Evolutionary conservation across 1,140 invertebrate genomes (phyloP), one percentile per base, ranked within the genome.

Genomic region (Stenopsyche tienmushanensis): DNA sequence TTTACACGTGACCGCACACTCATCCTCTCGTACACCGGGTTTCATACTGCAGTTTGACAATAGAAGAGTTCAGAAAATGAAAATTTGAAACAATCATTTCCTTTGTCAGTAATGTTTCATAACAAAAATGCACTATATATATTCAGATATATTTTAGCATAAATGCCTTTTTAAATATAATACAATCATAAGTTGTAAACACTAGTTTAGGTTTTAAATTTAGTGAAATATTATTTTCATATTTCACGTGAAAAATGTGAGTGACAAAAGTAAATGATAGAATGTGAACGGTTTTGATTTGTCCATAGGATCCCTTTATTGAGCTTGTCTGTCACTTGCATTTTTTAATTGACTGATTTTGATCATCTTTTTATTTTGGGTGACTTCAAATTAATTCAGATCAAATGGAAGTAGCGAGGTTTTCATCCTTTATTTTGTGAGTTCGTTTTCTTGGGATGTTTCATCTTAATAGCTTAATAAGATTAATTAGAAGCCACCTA

Each of bases 21-120:
- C n/a, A n/a, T n/a, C n/a, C n/a, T n/a, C n/a, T n/a, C n/a, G n/a
- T n/a, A n/a, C n/a, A n/a, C n/a, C n/a, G n/a, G n/a, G n/a, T n/a
- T n/a, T n/a, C 44, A n/a, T n/a, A n/a, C n/a, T n/a, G n/a, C n/a
- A n/a, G 47, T 13, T 62, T 62, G 59, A 52, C 59, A 62, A 62
- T 62, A 29, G 59, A 62, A 62, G 63, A 17, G 39, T 53, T 53
- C n/a, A n/a, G n/a, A n/a, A n/a, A n/a, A n/a, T n/a, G n/a, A n/a
- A n/a, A n/a, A n/a, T n/a, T n/a, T n/a, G n/a, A n/a, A n/a, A n/a
- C n/a, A n/a, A n/a, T n/a, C n/a, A n/a, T n/a, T n/a, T n/a, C n/a
- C n/a, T n/a, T n/a, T n/a, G n/a, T n/a, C n/a, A n/a, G n/a, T n/a
- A n/a, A n/a, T n/a, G n/a, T n/a, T n/a, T n/a, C n/a, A n/a, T n/a